These are phyloP conservation scores for Nycticorax nycticorax DNA, from an alignment of 2,113 vertebrate genomes.

Conservation along the genomic window DNA sequence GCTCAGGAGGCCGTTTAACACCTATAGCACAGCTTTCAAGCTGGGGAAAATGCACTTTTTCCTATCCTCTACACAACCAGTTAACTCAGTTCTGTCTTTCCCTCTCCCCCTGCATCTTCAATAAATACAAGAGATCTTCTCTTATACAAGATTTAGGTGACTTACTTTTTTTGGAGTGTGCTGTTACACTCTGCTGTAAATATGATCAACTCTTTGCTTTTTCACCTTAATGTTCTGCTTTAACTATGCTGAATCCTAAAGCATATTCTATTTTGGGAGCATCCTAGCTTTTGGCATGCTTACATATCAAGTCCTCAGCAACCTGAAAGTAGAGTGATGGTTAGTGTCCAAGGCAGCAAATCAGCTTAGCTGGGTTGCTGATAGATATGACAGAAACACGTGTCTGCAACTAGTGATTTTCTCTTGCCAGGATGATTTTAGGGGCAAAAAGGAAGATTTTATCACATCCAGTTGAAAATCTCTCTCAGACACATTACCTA, in stretches of 20 bases:
- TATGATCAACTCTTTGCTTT: neutral
- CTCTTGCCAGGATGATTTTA: neutral
- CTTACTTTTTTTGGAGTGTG: neutral
- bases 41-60: neutral
- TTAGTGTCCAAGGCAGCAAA: slow-evolving; percentile 40
- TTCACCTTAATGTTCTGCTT: neutral
- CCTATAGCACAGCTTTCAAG: neutral
- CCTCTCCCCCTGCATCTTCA: neutral
- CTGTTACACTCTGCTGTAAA: neutral
- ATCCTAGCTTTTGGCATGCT: neutral
- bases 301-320: slow-evolving; percentile 3
- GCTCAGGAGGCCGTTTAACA: neutral
- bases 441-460: neutral
- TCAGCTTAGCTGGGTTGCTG: slow-evolving; percentile 36
- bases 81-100: neutral
- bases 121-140: neutral
- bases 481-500: neutral
- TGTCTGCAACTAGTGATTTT: neutral
- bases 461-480: neutral
- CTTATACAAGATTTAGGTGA: neutral
- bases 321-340: slow-evolving; percentile 17
- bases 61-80: neutral
- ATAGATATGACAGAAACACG: slow-evolving; percentile 18
- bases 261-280: slow-evolving; percentile 2
- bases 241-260: neutral